phyloP scores from a whole-genome alignment of 2,113 vertebrate genomes.

The Osmerus mordax region DNA sequence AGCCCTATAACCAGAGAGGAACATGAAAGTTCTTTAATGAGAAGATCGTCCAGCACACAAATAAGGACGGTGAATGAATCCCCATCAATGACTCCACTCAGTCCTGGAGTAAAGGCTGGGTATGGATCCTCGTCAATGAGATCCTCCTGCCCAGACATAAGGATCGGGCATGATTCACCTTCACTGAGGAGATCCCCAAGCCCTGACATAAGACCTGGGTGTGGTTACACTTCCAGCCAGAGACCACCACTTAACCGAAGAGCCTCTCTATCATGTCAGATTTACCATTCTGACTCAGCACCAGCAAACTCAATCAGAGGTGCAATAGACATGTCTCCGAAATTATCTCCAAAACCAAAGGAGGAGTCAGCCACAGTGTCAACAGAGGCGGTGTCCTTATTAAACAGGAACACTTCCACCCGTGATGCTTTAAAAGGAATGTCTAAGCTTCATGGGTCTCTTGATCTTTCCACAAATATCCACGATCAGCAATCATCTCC shows the following conservation, averaged over 20 bases:
- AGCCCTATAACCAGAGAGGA: background rate
- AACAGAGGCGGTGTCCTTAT: conserved; percentile 1
- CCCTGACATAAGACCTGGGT: background rate
- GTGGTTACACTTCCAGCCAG: background rate
- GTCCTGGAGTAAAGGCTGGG: background rate
- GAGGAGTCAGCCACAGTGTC: conserved; percentile 42
- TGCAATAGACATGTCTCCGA: conserved; percentile 55
- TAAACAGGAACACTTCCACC: conserved; percentile 20
- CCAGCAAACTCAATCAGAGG: conserved; percentile 61
- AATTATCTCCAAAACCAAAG: conserved; percentile 11
- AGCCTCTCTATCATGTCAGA: conserved; percentile 13
- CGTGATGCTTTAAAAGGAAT: background rate
- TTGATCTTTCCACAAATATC: conserved; percentile 17
- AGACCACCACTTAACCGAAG: conserved; percentile 8
- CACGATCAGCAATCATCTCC: no score
- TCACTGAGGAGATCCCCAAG: background rate
- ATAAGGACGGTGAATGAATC: background rate
- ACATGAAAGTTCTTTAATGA: background rate
- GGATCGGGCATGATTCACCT: no score
- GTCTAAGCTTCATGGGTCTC: background rate
- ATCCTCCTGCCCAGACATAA: no score
- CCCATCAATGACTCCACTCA: background rate
- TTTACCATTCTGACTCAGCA: conserved; percentile 45
- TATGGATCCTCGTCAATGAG: background rate
- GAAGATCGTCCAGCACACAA: background rate